Evolutionary conservation across 2,797 vertebrate genomes (phyloP).

Genomic region (Argentina silus): DNA sequence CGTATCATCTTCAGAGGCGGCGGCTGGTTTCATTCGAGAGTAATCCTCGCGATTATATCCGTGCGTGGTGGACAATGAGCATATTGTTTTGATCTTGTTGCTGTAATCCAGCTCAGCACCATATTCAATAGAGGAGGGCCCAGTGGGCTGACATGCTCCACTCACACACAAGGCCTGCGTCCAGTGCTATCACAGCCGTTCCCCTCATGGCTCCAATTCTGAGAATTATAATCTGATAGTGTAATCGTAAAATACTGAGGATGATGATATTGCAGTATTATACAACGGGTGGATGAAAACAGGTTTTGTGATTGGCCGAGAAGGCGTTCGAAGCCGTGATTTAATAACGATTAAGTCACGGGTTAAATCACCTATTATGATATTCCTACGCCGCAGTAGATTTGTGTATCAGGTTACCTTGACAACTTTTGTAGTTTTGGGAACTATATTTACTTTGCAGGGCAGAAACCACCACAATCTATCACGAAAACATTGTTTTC

Average conservation of each 20-base stretch:
- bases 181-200: not conserved
- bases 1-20: slow-evolving; percentile 52
- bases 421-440: too few relatives aligned
- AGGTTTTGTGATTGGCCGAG: too few relatives aligned
- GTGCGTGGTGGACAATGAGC: slow-evolving; percentile 69
- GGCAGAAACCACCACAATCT: too few relatives aligned
- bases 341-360: too few relatives aligned
- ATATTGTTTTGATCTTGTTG: slow-evolving; percentile 74
- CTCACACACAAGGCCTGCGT: not conserved
- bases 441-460: too few relatives aligned
- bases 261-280: not conserved
- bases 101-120: slow-evolving; percentile 71
- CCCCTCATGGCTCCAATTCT: not conserved
- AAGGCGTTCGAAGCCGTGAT: too few relatives aligned
- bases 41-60: slow-evolving; percentile 75
- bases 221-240: not conserved
- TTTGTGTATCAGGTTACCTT: too few relatives aligned
- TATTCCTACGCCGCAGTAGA: too few relatives aligned
- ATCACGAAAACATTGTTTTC: too few relatives aligned
- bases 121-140: slow-evolving; percentile 52
- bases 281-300: too few relatives aligned
- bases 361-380: too few relatives aligned
- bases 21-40: slow-evolving; percentile 50
- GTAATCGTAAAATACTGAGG: not conserved
- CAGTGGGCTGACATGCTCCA: not conserved